Conservation (phyloP, 2,113 vertebrate species). For the Dasyornis broadbenti region DNA sequence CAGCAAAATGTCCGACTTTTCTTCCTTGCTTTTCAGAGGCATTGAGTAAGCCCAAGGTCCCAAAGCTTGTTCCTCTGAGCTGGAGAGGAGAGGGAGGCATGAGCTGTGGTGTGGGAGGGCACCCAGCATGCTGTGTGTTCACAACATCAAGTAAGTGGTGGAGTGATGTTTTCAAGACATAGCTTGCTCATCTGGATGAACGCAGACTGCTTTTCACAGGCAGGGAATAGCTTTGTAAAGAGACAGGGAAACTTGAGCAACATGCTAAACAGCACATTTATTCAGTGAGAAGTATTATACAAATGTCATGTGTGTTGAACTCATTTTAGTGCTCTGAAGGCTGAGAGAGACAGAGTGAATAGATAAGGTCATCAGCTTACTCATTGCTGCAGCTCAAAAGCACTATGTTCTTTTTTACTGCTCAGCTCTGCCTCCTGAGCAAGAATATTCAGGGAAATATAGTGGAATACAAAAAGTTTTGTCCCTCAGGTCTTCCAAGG, state of each 20-base stretch:
- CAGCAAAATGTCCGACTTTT: not conserved
- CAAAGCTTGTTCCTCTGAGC: not conserved
- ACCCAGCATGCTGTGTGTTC: not conserved
- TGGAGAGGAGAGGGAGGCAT: not conserved
- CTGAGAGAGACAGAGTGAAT: not conserved
- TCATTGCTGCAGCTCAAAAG: not conserved
- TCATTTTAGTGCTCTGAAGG: not conserved
- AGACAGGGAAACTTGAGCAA: not conserved
- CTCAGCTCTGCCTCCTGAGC: not conserved
- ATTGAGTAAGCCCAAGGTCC: not conserved
- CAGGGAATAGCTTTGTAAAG: not conserved
- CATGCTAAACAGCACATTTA: not conserved
- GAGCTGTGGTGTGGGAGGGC: not conserved
- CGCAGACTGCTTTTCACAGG: not conserved
- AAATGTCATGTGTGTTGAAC: not conserved
- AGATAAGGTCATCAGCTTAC: not conserved
- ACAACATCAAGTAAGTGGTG: accelerated
- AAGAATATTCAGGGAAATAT: not conserved
- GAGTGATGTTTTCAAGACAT: not conserved
- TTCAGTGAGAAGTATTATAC: not conserved
- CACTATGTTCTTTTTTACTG: not conserved
- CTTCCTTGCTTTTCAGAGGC: not conserved
- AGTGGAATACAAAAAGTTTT: not conserved
- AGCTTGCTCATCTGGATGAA: not conserved
- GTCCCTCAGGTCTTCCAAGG: not conserved